These are phyloP conservation scores for Taphrorychus bicolor DNA, from an alignment of 2,888 invertebrate genomes.

Conservation along the genomic window DNA sequence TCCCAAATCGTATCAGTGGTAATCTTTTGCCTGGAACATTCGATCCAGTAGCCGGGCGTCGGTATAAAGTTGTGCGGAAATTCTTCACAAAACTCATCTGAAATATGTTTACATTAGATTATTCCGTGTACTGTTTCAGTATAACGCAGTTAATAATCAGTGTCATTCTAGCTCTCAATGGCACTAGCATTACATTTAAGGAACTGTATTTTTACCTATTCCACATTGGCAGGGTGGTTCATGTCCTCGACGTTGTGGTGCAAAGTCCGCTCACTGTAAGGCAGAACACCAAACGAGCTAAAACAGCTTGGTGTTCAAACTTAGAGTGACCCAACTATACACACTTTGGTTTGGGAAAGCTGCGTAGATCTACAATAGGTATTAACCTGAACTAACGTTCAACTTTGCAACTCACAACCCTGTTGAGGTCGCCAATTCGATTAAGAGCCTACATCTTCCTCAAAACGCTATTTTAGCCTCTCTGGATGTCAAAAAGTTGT, in stretches of 20 bases:
- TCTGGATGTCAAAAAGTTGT: too few relatives aligned
- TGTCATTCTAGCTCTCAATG: too few relatives aligned
- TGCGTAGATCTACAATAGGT: background rate
- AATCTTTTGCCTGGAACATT: slow-evolving; percentile 92
- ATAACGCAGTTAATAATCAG: too few relatives aligned
- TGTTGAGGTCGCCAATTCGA: too few relatives aligned
- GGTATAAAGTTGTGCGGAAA: slow-evolving; percentile 91
- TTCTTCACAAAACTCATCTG: slow-evolving; percentile 93
- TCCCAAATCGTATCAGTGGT: slow-evolving; percentile 85
- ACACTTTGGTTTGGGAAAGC: slow-evolving; percentile 45
- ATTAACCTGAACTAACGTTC: too few relatives aligned
- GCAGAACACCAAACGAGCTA: slow-evolving; percentile 92
- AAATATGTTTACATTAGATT: too few relatives aligned
- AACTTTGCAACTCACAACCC: too few relatives aligned
- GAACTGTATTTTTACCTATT: background rate
- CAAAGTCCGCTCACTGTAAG: slow-evolving; percentile 88
- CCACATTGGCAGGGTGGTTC: too few relatives aligned
- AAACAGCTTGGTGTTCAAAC: slow-evolving; percentile 89
- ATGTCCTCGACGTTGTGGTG: slow-evolving; percentile 45
- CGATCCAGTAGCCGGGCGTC: slow-evolving; percentile 94
- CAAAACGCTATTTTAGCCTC: too few relatives aligned
- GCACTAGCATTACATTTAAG: background rate
- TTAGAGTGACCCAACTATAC: slow-evolving; percentile 82
- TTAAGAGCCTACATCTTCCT: too few relatives aligned
- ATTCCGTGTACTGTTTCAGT: too few relatives aligned